phyloP scores from a whole-genome alignment of 1,140 invertebrate species.

The Bombus ignitus region DNA sequence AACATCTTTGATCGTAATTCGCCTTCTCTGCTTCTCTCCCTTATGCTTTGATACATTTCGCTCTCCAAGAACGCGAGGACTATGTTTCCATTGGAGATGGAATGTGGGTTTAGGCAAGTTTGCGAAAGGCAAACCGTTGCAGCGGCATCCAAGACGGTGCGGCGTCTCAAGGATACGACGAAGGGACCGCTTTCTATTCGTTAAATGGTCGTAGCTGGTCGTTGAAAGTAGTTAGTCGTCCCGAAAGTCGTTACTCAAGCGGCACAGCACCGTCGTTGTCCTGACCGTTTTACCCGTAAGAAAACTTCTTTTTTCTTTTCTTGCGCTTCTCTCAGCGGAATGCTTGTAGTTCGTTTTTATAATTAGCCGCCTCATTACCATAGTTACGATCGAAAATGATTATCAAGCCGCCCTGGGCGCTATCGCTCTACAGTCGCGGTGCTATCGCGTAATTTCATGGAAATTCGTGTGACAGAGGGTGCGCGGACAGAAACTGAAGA shows the following conservation, averaged over 20 bases:
- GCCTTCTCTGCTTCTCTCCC: too few species aligned
- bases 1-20: too few species aligned
- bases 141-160: background rate
- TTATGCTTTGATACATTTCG: background rate
- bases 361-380: slow-evolving; percentile 70
- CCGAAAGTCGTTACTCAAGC: slow-evolving; percentile 66
- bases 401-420: slow-evolving; percentile 56
- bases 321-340: slow-evolving; percentile 13
- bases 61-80: background rate
- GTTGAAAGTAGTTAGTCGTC: slow-evolving; percentile 72
- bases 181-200: slow-evolving; percentile 65
- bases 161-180: background rate
- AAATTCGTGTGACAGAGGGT: slow-evolving; percentile 59
- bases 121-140: background rate
- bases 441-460: slow-evolving; percentile 68
- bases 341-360: slow-evolving; percentile 70
- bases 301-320: slow-evolving; percentile 30
- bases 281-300: slow-evolving; percentile 36
- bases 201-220: slow-evolving; percentile 67
- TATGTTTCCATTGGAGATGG: background rate
- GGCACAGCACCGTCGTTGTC: slow-evolving; percentile 38
- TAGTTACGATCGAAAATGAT: slow-evolving; percentile 72
- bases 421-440: slow-evolving; percentile 4
- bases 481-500: slow-evolving; percentile 22
- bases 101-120: background rate